These are phyloP conservation scores for Centropus bengalensis DNA, from an alignment of 2,113 vertebrate species.

Conservation along the genomic window DNA sequence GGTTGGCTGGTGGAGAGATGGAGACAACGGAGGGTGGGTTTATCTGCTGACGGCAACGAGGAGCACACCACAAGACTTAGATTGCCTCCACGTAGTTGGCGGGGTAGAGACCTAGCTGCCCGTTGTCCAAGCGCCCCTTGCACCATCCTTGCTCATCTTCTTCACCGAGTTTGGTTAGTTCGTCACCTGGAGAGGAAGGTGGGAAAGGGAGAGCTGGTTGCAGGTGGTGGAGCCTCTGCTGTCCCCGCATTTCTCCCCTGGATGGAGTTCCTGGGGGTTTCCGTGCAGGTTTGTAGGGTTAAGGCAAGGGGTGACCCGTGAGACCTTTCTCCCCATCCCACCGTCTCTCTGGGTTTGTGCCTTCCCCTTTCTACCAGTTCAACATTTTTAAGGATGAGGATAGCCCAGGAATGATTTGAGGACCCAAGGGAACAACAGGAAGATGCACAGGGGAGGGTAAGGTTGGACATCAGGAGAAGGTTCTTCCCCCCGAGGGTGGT, in stretches of 20 bases:
- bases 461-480: no score
- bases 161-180: constrained; percentile 94
- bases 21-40: constrained; percentile 51
- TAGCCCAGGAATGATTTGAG: neutral
- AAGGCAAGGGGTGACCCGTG: neutral
- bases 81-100: constrained; percentile 98
- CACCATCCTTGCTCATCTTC: constrained; percentile 99
- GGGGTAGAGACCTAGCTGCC: constrained; percentile 93
- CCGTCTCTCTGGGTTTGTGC: fast-evolving
- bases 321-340: fast-evolving
- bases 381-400: neutral
- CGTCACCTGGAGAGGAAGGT: constrained; percentile 83
- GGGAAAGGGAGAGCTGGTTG: neutral
- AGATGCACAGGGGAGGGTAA: no score
- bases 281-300: neutral
- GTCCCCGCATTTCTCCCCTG: neutral
- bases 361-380: neutral
- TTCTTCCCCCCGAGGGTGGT: no score
- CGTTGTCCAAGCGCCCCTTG: constrained; percentile 94
- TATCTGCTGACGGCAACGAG: constrained; percentile 53
- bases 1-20: constrained; percentile 70
- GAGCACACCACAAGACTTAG: constrained; percentile 76
- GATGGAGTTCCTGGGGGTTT: neutral
- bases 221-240: neutral
- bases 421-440: no score